Percentiles rank a stretch among this genome's conserved stretches.
phyloP scores from a whole-genome alignment of 2,888 invertebrate species.

The Spodoptera littoralis region DNA sequence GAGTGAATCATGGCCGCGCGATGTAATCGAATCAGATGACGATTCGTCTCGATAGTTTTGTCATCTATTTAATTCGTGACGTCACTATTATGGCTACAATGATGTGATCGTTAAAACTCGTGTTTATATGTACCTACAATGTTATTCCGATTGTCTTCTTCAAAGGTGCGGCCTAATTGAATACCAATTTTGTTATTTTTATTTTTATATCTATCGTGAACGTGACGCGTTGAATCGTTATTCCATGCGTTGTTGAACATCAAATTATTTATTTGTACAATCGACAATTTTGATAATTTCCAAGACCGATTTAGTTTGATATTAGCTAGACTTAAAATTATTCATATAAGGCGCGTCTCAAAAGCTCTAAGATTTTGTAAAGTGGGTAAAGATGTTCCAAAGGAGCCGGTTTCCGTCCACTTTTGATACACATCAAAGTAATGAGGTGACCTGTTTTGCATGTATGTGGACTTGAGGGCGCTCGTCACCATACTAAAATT shows the following conservation, averaged over 20 bases:
- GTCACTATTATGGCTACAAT: slow-evolving; percentile 31
- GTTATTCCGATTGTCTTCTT: slow-evolving; percentile 13
- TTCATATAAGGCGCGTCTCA: too few species aligned
- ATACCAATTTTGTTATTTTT: background rate
- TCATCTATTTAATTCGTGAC: slow-evolving; percentile 42
- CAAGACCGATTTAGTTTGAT: background rate
- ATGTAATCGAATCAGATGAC: slow-evolving; percentile 56
- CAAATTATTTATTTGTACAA: background rate
- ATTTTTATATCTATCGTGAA: background rate
- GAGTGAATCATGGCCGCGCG: slow-evolving; percentile 42
- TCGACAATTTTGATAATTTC: background rate
- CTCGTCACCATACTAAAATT: slow-evolving; percentile 2
- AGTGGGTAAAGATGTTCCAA: background rate
- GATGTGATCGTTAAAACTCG: slow-evolving; percentile 14
- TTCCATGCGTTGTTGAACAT: slow-evolving; percentile 19
- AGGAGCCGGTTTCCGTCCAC: background rate
- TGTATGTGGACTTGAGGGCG: background rate
- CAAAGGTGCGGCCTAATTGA: slow-evolving; percentile 6
- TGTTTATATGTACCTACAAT: background rate
- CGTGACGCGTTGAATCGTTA: background rate
- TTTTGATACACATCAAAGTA: background rate
- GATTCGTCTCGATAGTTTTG: slow-evolving; percentile 49
- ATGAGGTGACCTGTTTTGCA: slow-evolving; percentile 6
- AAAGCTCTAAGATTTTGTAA: background rate
- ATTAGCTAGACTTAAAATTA: background rate